Evolutionary conservation across 2,113 vertebrate genomes (phyloP).

Genomic region (Columba janthina): DNA sequence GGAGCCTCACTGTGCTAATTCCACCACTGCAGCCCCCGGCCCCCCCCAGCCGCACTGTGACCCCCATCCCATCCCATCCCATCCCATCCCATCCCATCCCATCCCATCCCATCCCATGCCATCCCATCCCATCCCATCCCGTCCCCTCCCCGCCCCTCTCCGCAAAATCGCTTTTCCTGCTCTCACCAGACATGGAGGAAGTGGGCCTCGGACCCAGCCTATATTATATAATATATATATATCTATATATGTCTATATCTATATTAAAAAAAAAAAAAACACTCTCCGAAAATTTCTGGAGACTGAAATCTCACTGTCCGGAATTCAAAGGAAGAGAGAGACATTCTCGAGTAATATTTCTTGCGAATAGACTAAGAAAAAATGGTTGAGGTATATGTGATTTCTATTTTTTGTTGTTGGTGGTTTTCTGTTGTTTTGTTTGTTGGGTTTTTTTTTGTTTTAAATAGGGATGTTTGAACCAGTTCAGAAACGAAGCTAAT

Average conservation of each 20-base stretch:
- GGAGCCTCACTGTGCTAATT: constrained; percentile 44
- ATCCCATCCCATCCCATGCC: too few relatives aligned
- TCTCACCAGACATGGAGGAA: constrained; percentile 43
- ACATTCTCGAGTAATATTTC: constrained; percentile 20
- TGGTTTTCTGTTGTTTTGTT: too few relatives aligned
- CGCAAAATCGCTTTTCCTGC: background rate
- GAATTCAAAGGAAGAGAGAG: constrained; percentile 45
- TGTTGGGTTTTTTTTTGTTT: background rate
- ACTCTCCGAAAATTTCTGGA: constrained; percentile 22
- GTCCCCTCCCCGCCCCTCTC: background rate
- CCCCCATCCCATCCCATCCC: background rate
- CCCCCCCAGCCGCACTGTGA: background rate
- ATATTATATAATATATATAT: constrained; percentile 7
- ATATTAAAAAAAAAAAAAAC: background rate
- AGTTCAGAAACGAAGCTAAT: constrained; percentile 26
- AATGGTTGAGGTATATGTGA: constrained; percentile 58
- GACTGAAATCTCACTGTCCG: constrained; percentile 48
- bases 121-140: too few relatives aligned
- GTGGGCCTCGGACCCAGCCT: background rate
- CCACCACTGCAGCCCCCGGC: constrained; percentile 3
- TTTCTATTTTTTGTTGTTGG: constrained; percentile 16
- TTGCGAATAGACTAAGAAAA: constrained; percentile 58
- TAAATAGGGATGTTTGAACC: constrained; percentile 51
- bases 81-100: too few relatives aligned
- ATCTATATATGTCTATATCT: background rate